Base-by-base conservation (phyloP, 2,888 invertebrate species). In the Camptogramma bilineatum region DNA sequence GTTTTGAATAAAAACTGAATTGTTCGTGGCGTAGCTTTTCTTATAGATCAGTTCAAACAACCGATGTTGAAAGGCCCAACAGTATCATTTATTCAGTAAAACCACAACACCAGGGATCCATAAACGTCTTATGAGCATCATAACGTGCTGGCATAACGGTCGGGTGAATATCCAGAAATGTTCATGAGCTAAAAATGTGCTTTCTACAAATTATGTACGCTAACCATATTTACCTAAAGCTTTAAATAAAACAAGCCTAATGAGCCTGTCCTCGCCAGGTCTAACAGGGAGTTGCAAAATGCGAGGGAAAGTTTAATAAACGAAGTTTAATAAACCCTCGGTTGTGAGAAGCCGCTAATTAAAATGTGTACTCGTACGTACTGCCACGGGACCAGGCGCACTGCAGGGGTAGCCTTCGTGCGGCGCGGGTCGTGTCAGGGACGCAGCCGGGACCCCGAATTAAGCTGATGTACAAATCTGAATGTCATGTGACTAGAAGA, bases 281-380 rank as follows among this genome's bases (percentile, higher is more conserved):
- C 28, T 28, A 28, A 28, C 28, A 28, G n/a, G n/a, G n/a, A 28
- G 28, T 63, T 68, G 47, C 58, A 55, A 67, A 67, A 69, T 62
- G 55, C 44, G 50, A 63, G 61, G 52, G 64, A 28, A 71, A 72
- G 73, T 76, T 76, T 73, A 71, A 73, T 74, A 75, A 69, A 73
- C 72, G 70, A 74, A 76, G 76, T 77, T 78, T 75, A 79, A 79
- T 78, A 78, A 73, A 74, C 73, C 71, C 70, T 34, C 66, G 56
- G 54, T 50, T 62, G 60, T 70, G 74, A 73, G 71, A 73, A 73
- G 70, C 68, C 71, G 71, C 73, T 81, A 79, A 80, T 80, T 79
- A 80, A 77, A 79, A 73, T 66, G 76, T 70, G 72, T 72, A 54
- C 66, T 68, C 62, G 51, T 61, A 69, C 57, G 58, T 53, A 52